A percentile compares a stretch with the other conserved stretches of the same genome.
Conservation (phyloP, 2,888 invertebrate genomes). For the Heliconius erato region DNA sequence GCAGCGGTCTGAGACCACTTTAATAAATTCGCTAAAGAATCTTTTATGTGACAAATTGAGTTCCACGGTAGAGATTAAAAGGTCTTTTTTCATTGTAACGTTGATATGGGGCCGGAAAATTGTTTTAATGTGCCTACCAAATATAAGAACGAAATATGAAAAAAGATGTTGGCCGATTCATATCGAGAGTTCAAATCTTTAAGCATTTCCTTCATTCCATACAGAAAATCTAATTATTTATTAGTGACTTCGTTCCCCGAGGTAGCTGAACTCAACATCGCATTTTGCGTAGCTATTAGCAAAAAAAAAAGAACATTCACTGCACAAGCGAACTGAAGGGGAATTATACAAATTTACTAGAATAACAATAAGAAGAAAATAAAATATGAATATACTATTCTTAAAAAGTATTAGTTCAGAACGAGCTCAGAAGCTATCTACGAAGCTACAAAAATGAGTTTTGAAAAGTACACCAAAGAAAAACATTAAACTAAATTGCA, state of each 20-base stretch:
- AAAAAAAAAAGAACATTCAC: too few species aligned
- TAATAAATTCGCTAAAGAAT: constrained; percentile 46
- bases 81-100: constrained; percentile 23
- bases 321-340: too few species aligned
- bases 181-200: not conserved
- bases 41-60: constrained; percentile 48
- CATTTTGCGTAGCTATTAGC: too few species aligned
- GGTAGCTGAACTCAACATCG: too few species aligned
- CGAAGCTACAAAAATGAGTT: not conserved
- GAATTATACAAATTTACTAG: not conserved
- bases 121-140: constrained; percentile 18
- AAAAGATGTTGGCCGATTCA: not conserved
- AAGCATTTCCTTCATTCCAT: not conserved
- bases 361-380: not conserved
- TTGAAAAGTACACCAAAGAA: not conserved
- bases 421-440: not conserved
- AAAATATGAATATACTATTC: not conserved
- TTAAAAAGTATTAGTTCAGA: not conserved
- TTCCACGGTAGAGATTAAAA: constrained; percentile 36
- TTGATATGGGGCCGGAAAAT: constrained; percentile 15
- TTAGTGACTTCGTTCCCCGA: too few species aligned
- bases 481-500: not conserved
- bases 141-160: constrained; percentile 5
- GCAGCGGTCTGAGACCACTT: constrained; percentile 28
- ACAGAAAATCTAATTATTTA: not conserved